A percentile compares a stretch with the other conserved stretches of the same genome.
Evolutionary conservation across 2,113 vertebrate genomes (phyloP).

Genomic region (Misgurnus anguillicaudatus): DNA sequence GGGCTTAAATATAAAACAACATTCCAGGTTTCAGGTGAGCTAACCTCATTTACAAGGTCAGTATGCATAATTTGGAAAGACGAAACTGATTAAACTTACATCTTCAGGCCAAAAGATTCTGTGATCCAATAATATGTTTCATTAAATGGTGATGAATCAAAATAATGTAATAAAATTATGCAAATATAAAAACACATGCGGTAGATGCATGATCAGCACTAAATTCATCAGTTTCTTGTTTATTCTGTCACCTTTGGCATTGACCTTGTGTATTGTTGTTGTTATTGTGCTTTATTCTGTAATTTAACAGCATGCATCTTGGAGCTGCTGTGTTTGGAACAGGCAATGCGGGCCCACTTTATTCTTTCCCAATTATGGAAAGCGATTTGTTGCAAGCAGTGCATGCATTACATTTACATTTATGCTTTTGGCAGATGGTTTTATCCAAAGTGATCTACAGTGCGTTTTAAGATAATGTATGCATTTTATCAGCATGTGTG

Average conservation of each 20-base stretch:
- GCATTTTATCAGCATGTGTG: no score
- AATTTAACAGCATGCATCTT: neutral
- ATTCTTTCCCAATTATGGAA: neutral
- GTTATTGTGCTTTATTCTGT: neutral
- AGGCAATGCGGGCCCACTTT: neutral
- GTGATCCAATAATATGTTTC: neutral
- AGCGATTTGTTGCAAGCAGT: neutral
- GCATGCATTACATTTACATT: neutral
- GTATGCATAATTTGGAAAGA: conserved; percentile 4
- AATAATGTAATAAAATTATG: no score
- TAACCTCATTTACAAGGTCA: conserved; percentile 28
- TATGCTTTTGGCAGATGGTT: neutral
- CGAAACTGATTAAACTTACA: neutral
- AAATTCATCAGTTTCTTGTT: neutral
- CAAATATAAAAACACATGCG: no score
- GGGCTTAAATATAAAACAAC: conserved; percentile 37
- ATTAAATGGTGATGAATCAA: no score
- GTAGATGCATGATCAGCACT: neutral
- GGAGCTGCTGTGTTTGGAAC: neutral
- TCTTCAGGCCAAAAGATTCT: neutral
- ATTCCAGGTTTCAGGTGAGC: conserved; percentile 18
- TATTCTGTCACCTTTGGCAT: neutral
- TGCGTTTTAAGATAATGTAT: no score
- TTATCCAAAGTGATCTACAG: neutral
- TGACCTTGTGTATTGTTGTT: neutral